phyloP scores from a whole-genome alignment of 2,113 vertebrate genomes.

The Phalacrocorax aristotelis region DNA sequence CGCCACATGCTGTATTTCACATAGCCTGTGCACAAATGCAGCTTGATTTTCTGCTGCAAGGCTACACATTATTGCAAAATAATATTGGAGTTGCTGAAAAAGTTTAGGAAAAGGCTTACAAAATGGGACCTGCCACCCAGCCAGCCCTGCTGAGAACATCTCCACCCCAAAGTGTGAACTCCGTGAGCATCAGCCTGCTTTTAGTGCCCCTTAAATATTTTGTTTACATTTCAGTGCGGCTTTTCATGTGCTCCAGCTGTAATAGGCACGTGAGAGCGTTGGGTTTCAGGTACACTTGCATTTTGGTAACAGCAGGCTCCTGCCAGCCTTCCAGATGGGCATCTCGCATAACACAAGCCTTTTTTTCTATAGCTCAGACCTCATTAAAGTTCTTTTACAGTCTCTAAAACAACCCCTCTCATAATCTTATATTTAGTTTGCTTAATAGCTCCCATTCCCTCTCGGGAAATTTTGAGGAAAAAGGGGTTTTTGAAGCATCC shows the following conservation, averaged over 20 bases:
- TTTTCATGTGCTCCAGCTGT: background rate
- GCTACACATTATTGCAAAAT: background rate
- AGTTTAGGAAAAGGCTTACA: background rate
- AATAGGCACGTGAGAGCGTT: background rate
- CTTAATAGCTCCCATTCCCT: background rate
- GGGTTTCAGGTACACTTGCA: background rate
- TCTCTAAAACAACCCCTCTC: background rate
- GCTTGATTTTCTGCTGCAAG: background rate
- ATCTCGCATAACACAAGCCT: background rate
- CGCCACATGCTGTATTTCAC: background rate
- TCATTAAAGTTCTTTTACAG: background rate
- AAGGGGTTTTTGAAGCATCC: background rate
- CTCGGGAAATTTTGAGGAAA: background rate
- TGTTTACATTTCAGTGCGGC: background rate
- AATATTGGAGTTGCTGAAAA: background rate
- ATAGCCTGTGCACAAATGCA: background rate
- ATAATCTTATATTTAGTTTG: background rate
- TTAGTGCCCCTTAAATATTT: background rate
- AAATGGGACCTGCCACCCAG: background rate
- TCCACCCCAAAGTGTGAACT: accelerated
- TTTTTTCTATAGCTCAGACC: background rate
- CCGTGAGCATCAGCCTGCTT: background rate
- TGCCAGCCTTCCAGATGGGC: background rate
- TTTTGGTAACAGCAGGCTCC: background rate
- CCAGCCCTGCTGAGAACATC: background rate